Evolutionary conservation across 2,797 vertebrate genomes (phyloP), one percentile per base, ranked within the genome.

Genomic region (Anabas testudineus): DNA sequence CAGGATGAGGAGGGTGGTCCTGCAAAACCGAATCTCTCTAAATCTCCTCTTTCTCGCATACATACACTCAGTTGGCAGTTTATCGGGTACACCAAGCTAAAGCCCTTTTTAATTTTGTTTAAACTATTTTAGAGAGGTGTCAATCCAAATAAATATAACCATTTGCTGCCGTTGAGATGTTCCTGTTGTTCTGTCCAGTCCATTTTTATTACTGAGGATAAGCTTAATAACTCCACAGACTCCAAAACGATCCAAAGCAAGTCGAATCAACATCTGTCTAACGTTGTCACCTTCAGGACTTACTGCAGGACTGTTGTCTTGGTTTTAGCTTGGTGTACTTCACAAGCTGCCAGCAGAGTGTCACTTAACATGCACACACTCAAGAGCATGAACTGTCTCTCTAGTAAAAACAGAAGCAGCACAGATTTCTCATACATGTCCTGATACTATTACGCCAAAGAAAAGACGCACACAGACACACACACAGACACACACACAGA

Each of bases 1-100:
- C 88, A 81, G 87, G 86, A 92, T 92, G 92, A 93, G 90, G 81
- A 94, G 93, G 87, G 91, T 93, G 92, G 92, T 92, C 94, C 92
- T 87, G 86, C 87, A 89, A 84, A 86, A 87, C 88, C 88, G 87
- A 89, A 81, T 79, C 84, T 84, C 86, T 57, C 82, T 71, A n/a
- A n/a, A n/a, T 59, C 61, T 64, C 58, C 30, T n/a, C 47, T 55
- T 67, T 14, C 28, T 53, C 75, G 53, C 39, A 70, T 49, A 51
- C 76, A 80, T 45, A 63, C 80, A 74, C 42, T 19, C n/a, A 19
- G 18, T 19, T 43, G 42, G 42, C 42, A 19, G 42, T 43, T 10
- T 4, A 19, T 43, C 43, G 43, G 42, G n/a, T 10, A 43, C 42
- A 43, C 42, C 7, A 19, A 10, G 18, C 1, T 43, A n/a, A 19